Evolutionary conservation across 2,888 invertebrate genomes (phyloP), one percentile per base, ranked within the genome.

Genomic region (Xanthorhoe designata): DNA sequence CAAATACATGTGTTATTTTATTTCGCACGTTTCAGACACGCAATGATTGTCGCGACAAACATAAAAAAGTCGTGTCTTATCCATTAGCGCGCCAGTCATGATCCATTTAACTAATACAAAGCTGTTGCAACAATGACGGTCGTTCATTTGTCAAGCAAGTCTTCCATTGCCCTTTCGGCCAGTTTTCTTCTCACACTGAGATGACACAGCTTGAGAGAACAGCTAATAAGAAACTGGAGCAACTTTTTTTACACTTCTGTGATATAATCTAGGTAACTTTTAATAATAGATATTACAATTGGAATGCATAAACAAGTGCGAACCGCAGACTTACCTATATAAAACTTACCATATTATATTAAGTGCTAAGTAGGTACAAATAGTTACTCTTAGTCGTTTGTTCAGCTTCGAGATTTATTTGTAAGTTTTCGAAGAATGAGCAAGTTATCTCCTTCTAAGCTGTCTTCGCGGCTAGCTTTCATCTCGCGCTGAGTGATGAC

Each of bases 401-500:
- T 24, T 24, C 24, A 24, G 24, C 24, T 24, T 4, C 9, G 3
- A 38, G 38, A 10, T 42, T 42, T 3, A 10, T 42, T 42, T 42
- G 10, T 4, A 38, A 38, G 13, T 42, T 13, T 35, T 32, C 51
- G 2, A 49, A 15, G 57, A 58, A 38, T 64, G 67, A 53, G 15
- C 60, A 19, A 64, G 68, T 50, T 53, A 52, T 64, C 53, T 17
- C 18, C 18, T n/a, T 24, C 17, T 64, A 47, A 61, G 64, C 75
- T 69, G 67, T 72, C 69, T 70, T 68, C 68, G 72, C 79, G 84
- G 80, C 72, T 75, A 74, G 82, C 83, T 89, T 89, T 90, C 89
- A 89, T 90, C 86, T 86, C 79, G 72, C 78, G 74, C 86, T 91
- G 91, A 92, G 85, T 90, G 91, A 91, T 91, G 91, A 87, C 85